Conservation (phyloP, 2,888 invertebrate species). For the Scaptodrosophila latifasciaeformis region DNA sequence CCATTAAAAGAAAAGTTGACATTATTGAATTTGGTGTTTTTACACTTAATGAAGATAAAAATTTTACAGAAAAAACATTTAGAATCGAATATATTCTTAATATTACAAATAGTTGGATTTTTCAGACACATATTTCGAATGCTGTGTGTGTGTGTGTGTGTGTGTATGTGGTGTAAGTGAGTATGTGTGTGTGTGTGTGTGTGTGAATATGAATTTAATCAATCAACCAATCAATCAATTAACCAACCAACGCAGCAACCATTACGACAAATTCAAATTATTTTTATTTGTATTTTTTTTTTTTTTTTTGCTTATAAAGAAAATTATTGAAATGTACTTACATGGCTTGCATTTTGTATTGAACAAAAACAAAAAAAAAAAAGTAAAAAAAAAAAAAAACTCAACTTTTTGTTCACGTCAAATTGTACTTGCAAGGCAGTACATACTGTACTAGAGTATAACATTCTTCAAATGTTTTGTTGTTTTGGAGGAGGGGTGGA, state of each 20-base stretch:
- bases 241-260: constrained; percentile 74
- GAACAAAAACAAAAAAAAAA: constrained; percentile 34
- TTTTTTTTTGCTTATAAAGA: constrained; percentile 47
- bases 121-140: too few relatives aligned
- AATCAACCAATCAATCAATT: constrained; percentile 63
- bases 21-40: too few relatives aligned
- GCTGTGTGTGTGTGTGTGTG: too few relatives aligned
- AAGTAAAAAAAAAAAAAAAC: too few relatives aligned
- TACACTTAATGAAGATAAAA: too few relatives aligned
- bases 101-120: not conserved
- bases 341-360: constrained; percentile 64
- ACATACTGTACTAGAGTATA: too few relatives aligned
- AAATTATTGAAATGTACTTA: constrained; percentile 71
- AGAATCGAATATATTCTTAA: constrained; percentile 27
- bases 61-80: constrained; percentile 60
- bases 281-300: constrained; percentile 38
- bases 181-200: constrained; percentile 22
- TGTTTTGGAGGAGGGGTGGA: too few relatives aligned
- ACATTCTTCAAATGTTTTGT: too few relatives aligned
- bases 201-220: constrained; percentile 63
- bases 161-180: too few relatives aligned
- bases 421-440: constrained; percentile 60
- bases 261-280: constrained; percentile 73
- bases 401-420: constrained; percentile 21
- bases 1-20: too few relatives aligned